A percentile compares a stretch with the other conserved stretches of the same genome.
Evolutionary conservation across 37 sponge, comb jelly and placozoan species (phyloP).

Genomic region (Lycopodina hypogea): DNA sequence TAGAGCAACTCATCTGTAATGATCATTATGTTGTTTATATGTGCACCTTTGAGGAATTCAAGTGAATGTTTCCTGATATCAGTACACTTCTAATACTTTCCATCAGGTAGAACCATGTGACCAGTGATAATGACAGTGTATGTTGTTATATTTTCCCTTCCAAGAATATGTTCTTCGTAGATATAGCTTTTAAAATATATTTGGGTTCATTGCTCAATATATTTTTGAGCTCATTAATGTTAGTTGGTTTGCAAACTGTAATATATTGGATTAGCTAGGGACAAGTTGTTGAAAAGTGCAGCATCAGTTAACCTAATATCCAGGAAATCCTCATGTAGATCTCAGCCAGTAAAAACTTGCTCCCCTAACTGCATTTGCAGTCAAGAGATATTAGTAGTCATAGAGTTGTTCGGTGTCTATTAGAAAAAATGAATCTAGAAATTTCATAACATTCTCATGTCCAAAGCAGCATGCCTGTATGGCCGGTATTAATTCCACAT

Average conservation of each 20-base stretch:
- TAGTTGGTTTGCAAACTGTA: slow-evolving; percentile 52
- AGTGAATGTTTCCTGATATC: slow-evolving; percentile 77
- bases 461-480: slow-evolving; percentile 80
- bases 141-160: slow-evolving; percentile 72
- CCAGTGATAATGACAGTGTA: slow-evolving; percentile 79
- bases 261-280: slow-evolving; percentile 46
- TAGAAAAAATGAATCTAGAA: slow-evolving; percentile 37
- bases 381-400: slow-evolving; percentile 73
- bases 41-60: slow-evolving; percentile 66
- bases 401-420: slow-evolving; percentile 43
- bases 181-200: slow-evolving; percentile 57
- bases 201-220: slow-evolving; percentile 34
- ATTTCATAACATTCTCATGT: slow-evolving; percentile 52
- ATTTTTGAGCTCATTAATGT: slow-evolving; percentile 8
- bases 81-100: slow-evolving; percentile 50
- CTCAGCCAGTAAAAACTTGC: background rate
- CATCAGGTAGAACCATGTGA: slow-evolving; percentile 64
- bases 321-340: slow-evolving; percentile 50
- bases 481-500: slow-evolving; percentile 78
- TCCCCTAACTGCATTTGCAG: slow-evolving; percentile 55
- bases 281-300: slow-evolving; percentile 2
- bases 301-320: slow-evolving; percentile 5
- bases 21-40: slow-evolving; percentile 79
- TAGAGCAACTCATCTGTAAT: slow-evolving; percentile 75
- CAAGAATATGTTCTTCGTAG: slow-evolving; percentile 75